Percentiles rank a stretch among this genome's conserved stretches.
phyloP scores from a whole-genome alignment of 2,888 invertebrate species.

The Pherbina coryleti region DNA sequence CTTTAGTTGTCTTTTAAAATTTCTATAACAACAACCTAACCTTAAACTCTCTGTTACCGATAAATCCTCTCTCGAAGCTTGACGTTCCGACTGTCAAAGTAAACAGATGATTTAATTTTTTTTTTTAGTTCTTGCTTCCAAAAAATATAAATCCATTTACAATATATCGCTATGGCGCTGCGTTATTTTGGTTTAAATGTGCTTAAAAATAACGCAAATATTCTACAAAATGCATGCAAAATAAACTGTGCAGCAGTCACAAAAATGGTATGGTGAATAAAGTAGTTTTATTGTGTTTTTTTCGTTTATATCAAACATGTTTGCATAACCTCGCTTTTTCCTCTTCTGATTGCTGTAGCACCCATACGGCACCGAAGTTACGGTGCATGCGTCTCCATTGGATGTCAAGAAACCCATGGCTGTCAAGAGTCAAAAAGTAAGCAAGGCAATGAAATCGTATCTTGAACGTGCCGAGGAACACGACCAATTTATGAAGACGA shows the following conservation, averaged over 20 bases:
- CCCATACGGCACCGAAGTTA: constrained; percentile 58
- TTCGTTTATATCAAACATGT: not conserved
- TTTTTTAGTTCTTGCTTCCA: not conserved
- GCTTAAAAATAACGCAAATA: constrained; percentile 59
- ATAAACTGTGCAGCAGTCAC: constrained; percentile 35
- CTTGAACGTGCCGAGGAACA: constrained; percentile 85
- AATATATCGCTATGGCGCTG: constrained; percentile 52
- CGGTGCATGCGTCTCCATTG: constrained; percentile 60
- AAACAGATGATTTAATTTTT: constrained; percentile 16
- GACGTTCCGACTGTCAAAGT: not conserved
- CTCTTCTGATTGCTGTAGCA: constrained; percentile 43
- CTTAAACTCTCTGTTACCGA: not conserved
- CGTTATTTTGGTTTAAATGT: constrained; percentile 61
- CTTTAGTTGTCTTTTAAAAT: too few species aligned
- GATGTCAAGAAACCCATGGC: constrained; percentile 62
- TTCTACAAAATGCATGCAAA: constrained; percentile 54
- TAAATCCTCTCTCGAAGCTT: not conserved
- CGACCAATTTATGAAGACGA: constrained; percentile 85
- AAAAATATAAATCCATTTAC: not conserved
- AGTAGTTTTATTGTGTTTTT: not conserved
- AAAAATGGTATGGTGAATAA: constrained; percentile 48
- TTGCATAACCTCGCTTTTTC: constrained; percentile 33
- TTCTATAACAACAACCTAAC: not conserved
- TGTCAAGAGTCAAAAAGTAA: constrained; percentile 75
- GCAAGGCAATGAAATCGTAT: constrained; percentile 92